Base-by-base conservation (phyloP, 2,888 invertebrate species). In the Xiphydria camelus region DNA sequence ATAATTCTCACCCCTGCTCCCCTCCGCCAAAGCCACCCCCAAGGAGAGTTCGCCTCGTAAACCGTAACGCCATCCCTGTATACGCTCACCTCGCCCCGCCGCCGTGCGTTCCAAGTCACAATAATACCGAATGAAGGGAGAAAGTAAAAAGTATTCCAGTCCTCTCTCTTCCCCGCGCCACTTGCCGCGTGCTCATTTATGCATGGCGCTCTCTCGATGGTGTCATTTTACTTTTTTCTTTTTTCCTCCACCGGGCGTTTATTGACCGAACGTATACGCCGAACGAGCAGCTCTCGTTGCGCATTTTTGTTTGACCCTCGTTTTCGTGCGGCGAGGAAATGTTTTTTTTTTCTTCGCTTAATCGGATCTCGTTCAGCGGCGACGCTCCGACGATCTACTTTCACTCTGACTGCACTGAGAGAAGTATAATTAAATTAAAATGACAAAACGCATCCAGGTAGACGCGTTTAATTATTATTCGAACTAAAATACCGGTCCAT, bases 1-100 rank as follows among this genome's bases (percentile, higher is more conserved):
- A 73, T 73, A 73, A 70, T 73, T 73, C 67, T 60, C 61, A 61
- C 62, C 61, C 64, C 55, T 52, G 49, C 49, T 49, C 44, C 52
- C 47, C 47, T 32, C 37, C 38, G 15, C 20, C 43, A 38, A 44
- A 44, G 43, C 43, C 35, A 41, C 39, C 42, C 38, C 40, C 47
- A 37, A 26, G 33, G 40, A 45, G 38, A 45, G 45, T 45, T 45
- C 45, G 39, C 45, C 45, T 45, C 45, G 45, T 45, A 45, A 45
- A 45, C 45, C 45, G 45, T 45, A 45, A 45, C 38, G 45, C 45
- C 45, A 32, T 39, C 45, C 37, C 37, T 14, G 18, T 6, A 23
- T n/a, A 7, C 23, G n/a, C 31, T 12, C 14, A 6, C 31, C 31
- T n/a, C 10, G 4, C 31, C 31, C 31, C 31, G 4, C 31, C 31